Base-by-base conservation (phyloP, 2,113 vertebrate species). In the Dicaeum eximium region DNA sequence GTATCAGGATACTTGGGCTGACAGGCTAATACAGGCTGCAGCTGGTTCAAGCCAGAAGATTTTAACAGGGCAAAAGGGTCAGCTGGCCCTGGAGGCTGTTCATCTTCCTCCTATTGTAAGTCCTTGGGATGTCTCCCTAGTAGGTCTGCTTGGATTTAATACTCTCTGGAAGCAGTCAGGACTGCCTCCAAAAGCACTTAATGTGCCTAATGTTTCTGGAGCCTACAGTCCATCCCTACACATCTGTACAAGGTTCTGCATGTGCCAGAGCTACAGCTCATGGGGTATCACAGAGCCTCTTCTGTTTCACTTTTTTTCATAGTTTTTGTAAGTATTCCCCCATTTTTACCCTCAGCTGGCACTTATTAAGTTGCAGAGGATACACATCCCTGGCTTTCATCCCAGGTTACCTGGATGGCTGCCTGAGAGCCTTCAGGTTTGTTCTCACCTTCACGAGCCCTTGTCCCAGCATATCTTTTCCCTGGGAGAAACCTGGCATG, bases 241-340 rank as follows among this genome's bases (percentile, higher is more conserved):
- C 53, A 79, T 2, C 1, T n/a, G 40, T 3, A 23, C 15, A 3
- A 4, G 6, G 31, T 54, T 67, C 31, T 54, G 37, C 0, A 1
- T 17, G 28, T 75, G 28, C 54, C 47, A 61, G 37, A 54, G 12
- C 30, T 72, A 51, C 37, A 71, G 61, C n/a, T 82, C 61, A 30
- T 23, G 40, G 18, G 11, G 7, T 45, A 67, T 42, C 31, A 45
- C 37, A 69, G 38, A 80, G 13, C 17, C 25, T 35, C 70, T 87
- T 69, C 37, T 53, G 27, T 18, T 85, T 38, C 2, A 2, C 47
- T 57, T 60, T 53, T 75, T 64, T 18, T 38, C 19, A 40, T 18
- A 6, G 11, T 15, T 45, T 88, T 79, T 30, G 4, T 54, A 73
- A 72, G 27, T 58, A 62, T 90, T 88, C 10, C n/a, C 18, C 16